A percentile compares a stretch with the other conserved stretches of the same genome.
These are phyloP conservation scores for Ciconia nigra DNA, from an alignment of 2,797 vertebrate genomes.

Conservation along the genomic window DNA sequence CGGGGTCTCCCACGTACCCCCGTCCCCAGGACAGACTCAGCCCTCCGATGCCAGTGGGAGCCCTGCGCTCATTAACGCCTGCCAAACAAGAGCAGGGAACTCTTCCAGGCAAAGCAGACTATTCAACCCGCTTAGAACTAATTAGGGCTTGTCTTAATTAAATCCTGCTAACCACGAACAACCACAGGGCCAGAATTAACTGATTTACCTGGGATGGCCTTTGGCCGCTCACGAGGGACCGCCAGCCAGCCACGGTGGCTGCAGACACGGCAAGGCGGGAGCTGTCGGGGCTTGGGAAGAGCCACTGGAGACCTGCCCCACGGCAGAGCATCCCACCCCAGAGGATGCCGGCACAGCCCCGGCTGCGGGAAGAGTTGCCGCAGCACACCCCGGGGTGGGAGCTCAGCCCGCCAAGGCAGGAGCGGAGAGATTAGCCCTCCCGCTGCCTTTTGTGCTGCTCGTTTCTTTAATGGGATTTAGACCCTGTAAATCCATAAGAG, in stretches of 20 bases:
- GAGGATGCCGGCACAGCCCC: neutral
- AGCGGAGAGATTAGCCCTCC: neutral
- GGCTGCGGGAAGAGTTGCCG: neutral
- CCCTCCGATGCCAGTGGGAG: accelerated
- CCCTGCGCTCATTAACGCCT: neutral
- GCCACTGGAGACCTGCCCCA: neutral
- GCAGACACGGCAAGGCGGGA: neutral
- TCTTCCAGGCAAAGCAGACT: slow-evolving; percentile 1
- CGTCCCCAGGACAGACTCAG: neutral
- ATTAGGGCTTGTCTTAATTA: slow-evolving; percentile 58
- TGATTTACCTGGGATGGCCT: slow-evolving; percentile 22
- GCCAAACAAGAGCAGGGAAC: neutral
- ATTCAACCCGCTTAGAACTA: slow-evolving; percentile 1
- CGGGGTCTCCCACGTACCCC: accelerated
- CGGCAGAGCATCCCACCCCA: neutral
- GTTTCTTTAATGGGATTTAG: neutral
- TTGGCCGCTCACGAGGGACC: neutral
- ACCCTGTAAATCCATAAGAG: neutral
- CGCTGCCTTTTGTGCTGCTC: neutral
- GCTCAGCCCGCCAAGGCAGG: neutral
- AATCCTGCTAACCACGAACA: slow-evolving; percentile 23
- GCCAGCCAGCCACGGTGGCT: neutral
- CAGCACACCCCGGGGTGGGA: neutral
- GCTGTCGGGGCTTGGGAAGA: neutral
- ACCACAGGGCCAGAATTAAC: neutral